Evolutionary conservation across 2,797 vertebrate genomes (phyloP).

Genomic region (Smutsia temminckii): DNA sequence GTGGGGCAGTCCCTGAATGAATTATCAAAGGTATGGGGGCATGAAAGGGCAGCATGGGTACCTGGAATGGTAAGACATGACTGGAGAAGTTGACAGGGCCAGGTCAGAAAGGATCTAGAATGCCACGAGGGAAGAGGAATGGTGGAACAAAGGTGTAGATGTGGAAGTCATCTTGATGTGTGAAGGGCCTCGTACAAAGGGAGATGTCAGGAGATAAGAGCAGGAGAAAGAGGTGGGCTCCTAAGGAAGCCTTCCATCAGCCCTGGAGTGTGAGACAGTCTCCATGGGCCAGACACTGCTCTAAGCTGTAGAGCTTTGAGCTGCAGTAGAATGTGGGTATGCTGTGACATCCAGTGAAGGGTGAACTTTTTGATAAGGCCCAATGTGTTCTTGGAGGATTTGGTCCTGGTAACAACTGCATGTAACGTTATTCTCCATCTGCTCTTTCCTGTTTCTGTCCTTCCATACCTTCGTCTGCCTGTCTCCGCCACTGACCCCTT

Average conservation of each 20-base stretch:
- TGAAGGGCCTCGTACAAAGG: background rate
- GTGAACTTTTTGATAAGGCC: background rate
- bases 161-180: background rate
- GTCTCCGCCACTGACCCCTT: background rate
- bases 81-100: background rate
- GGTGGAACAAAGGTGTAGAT: background rate
- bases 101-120: background rate
- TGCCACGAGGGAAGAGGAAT: background rate
- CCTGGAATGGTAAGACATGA: background rate
- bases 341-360: background rate
- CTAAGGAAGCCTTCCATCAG: background rate
- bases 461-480: slow-evolving; percentile 25
- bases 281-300: background rate
- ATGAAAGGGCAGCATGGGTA: background rate
- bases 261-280: background rate
- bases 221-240: background rate
- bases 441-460: slow-evolving; percentile 34
- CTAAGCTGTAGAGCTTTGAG: background rate
- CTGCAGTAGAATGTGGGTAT: background rate
- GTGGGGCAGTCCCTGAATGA: background rate
- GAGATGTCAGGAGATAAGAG: background rate
- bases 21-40: background rate
- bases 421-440: slow-evolving; percentile 11
- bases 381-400: slow-evolving; percentile 12
- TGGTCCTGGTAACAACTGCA: slow-evolving; percentile 9